Evolutionary conservation across 2,888 invertebrate species (phyloP).

Genomic region (Hyposoter didymator): DNA sequence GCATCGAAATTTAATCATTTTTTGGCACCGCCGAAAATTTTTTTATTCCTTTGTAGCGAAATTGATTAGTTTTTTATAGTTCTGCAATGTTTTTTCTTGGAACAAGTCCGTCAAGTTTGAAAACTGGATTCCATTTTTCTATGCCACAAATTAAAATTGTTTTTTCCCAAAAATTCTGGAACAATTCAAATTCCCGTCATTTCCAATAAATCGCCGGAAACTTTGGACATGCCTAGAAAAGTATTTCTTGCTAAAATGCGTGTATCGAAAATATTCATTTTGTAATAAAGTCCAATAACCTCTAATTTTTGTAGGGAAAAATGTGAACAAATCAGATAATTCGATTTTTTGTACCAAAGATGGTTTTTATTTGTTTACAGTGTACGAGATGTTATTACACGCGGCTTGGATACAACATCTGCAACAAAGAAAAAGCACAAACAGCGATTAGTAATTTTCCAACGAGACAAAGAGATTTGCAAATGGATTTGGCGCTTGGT

Average conservation of each 20-base stretch:
- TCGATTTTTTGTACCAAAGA: slow-evolving; percentile 69
- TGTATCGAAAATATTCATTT: background rate
- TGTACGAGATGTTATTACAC: slow-evolving; percentile 79
- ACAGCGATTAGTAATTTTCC: background rate
- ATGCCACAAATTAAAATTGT: too few species aligned
- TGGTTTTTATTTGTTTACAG: slow-evolving; percentile 70
- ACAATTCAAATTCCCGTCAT: too few species aligned
- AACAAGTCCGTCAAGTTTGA: too few species aligned
- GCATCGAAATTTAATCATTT: too few species aligned
- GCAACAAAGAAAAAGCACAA: slow-evolving; percentile 84
- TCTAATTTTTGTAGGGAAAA: background rate
- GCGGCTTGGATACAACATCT: slow-evolving; percentile 92
- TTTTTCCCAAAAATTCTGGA: too few species aligned
- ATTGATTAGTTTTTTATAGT: too few species aligned
- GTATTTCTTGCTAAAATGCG: background rate
- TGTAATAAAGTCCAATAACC: background rate
- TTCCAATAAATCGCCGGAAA: too few species aligned
- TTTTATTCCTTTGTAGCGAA: too few species aligned
- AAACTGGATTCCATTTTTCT: too few species aligned
- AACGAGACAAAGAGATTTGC: background rate
- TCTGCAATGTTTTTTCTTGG: too few species aligned
- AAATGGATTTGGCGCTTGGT: background rate
- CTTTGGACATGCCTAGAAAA: background rate
- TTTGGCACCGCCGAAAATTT: too few species aligned
- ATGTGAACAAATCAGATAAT: background rate